Evolutionary conservation across 1,140 invertebrate genomes (phyloP).

Genomic region (Drosophila quadrilineata): DNA sequence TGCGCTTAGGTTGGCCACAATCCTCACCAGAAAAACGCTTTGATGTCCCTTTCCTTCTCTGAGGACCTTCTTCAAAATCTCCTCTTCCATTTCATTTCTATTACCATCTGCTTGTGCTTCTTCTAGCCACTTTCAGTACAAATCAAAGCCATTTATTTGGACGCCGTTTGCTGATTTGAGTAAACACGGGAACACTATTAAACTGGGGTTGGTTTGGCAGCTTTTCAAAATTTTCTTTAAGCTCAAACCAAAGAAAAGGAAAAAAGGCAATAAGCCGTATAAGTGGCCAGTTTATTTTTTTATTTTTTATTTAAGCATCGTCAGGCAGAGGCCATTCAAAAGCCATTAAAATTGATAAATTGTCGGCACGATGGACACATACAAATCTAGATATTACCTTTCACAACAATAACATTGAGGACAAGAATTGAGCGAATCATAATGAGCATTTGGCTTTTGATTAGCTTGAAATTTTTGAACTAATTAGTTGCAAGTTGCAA

Average conservation of each 20-base stretch:
- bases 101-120: too few relatives aligned
- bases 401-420: slow-evolving; percentile 6
- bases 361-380: slow-evolving; percentile 5
- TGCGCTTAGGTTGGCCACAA: slow-evolving; percentile 50
- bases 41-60: slow-evolving; percentile 57
- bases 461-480: too few relatives aligned
- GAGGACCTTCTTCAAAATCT: slow-evolving; percentile 14
- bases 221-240: slow-evolving; percentile 26
- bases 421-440: slow-evolving; percentile 1
- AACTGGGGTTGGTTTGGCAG: background rate
- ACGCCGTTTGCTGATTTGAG: slow-evolving; percentile 60
- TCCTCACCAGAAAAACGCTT: slow-evolving; percentile 34
- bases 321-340: slow-evolving; percentile 50
- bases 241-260: slow-evolving; percentile 5
- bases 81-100: too few relatives aligned
- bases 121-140: slow-evolving; percentile 32
- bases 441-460: background rate
- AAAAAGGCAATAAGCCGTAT: slow-evolving; percentile 73
- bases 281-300: slow-evolving; percentile 74
- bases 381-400: slow-evolving; percentile 26
- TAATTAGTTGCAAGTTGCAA: slow-evolving; percentile 17
- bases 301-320: too few relatives aligned
- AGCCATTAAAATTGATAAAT: slow-evolving; percentile 73
- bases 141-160: slow-evolving; percentile 75
- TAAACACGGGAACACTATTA: slow-evolving; percentile 46